These are phyloP conservation scores for Porites lobata DNA, from an alignment of 92 coral and sea anemone species.

Conservation along the genomic window DNA sequence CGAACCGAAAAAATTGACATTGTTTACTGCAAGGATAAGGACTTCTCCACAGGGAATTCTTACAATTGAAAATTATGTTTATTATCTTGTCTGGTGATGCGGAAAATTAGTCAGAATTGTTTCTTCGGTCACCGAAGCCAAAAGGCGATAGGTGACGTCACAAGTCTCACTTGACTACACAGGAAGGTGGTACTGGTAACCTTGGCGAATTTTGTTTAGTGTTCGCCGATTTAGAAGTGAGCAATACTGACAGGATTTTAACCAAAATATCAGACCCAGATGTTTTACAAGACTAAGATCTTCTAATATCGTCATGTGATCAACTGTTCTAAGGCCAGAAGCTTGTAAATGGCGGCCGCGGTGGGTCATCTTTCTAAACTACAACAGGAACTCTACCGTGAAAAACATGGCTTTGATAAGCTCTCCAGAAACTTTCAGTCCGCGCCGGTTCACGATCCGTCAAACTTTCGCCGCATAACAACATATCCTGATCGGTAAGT, in stretches of 20 bases:
- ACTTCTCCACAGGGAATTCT: neutral
- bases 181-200: constrained; percentile 38
- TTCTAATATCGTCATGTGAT: constrained; percentile 29
- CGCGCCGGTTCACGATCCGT: constrained; percentile 70
- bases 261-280: neutral
- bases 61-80: neutral
- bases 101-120: neutral
- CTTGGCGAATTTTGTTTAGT: constrained; percentile 66
- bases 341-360: constrained; percentile 58
- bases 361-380: constrained; percentile 72
- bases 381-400: constrained; percentile 88
- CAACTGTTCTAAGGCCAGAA: neutral
- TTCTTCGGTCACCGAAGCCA: neutral
- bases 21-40: neutral
- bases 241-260: neutral
- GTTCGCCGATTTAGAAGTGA: constrained; percentile 5
- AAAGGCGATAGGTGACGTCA: constrained; percentile 49
- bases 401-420: constrained; percentile 75
- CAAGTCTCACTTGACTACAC: constrained; percentile 46
- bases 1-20: neutral
- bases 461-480: constrained; percentile 66
- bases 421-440: constrained; percentile 87
- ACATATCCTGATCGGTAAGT: constrained; percentile 88
- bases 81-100: neutral
- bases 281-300: neutral